Percentiles rank a stretch among this genome's conserved stretches.
Conservation (phyloP, 2,888 invertebrate genomes). For the Cerastoderma edule region DNA sequence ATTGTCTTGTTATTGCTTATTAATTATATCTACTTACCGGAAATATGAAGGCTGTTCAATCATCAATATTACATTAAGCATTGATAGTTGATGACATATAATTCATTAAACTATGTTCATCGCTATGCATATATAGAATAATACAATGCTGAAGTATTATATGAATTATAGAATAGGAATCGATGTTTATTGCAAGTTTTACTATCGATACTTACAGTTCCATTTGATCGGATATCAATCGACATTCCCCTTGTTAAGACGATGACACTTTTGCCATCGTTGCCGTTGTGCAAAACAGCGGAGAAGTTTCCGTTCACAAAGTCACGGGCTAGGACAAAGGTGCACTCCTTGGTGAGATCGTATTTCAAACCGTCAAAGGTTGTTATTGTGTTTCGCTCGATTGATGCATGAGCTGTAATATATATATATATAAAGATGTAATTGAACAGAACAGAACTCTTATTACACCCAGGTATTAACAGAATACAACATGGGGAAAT, state of each 20-base stretch:
- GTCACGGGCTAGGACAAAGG: slow-evolving; percentile 93
- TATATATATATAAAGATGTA: too few relatives aligned
- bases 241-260: slow-evolving; percentile 58
- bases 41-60: background rate
- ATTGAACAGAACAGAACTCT: too few relatives aligned
- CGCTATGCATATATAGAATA: background rate
- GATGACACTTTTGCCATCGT: slow-evolving; percentile 61
- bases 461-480: too few relatives aligned
- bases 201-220: slow-evolving; percentile 50
- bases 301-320: slow-evolving; percentile 92
- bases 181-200: too few relatives aligned
- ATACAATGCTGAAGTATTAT: background rate
- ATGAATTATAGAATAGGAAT: background rate
- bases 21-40: background rate
- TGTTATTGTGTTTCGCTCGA: slow-evolving; percentile 91
- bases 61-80: background rate
- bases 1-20: background rate
- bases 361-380: slow-evolving; percentile 94
- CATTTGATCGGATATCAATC: slow-evolving; percentile 69
- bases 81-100: background rate
- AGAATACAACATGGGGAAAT: too few relatives aligned
- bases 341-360: slow-evolving; percentile 90
- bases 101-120: background rate
- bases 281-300: slow-evolving; percentile 81
- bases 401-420: slow-evolving; percentile 91